phyloP scores from a whole-genome alignment of 2,113 vertebrate species.

The Melanerpes formicivorus region DNA sequence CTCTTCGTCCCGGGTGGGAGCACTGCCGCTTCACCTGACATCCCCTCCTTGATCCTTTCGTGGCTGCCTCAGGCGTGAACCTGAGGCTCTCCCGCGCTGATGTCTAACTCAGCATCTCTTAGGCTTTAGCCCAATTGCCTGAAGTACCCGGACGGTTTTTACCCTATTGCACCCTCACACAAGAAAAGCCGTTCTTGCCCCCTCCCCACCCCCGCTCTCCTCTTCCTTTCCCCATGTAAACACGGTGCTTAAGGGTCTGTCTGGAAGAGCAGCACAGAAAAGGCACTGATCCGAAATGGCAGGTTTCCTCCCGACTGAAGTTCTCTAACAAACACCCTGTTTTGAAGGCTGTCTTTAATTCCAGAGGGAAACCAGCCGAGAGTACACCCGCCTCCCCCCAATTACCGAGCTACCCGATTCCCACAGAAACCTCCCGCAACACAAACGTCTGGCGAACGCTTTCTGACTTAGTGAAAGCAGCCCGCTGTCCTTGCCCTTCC shows the following conservation, averaged over 20 bases:
- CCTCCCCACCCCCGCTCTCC: too few species aligned
- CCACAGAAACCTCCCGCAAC: constrained; percentile 20
- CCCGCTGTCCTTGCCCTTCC: constrained; percentile 37
- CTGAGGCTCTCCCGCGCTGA: background rate
- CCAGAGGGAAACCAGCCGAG: background rate
- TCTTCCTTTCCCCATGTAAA: background rate
- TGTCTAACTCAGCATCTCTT: background rate
- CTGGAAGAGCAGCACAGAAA: background rate
- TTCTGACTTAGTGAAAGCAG: constrained; percentile 21
- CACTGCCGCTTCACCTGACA: background rate
- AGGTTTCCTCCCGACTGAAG: constrained; percentile 1
- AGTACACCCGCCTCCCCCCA: background rate
- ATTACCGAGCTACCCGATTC: background rate
- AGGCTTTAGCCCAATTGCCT: background rate
- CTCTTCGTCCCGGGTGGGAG: background rate
- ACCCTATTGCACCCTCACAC: background rate
- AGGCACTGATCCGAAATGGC: constrained; percentile 33
- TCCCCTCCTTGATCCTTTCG: background rate
- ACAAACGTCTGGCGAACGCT: constrained; percentile 26
- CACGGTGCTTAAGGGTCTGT: background rate
- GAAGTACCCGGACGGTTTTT: background rate
- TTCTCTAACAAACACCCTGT: background rate
- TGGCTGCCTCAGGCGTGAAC: background rate
- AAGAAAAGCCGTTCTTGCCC: background rate
- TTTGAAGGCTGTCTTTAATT: constrained; percentile 25